These are phyloP conservation scores for Salarias fasciatus DNA, from an alignment of 2,797 vertebrate species.

Conservation along the genomic window DNA sequence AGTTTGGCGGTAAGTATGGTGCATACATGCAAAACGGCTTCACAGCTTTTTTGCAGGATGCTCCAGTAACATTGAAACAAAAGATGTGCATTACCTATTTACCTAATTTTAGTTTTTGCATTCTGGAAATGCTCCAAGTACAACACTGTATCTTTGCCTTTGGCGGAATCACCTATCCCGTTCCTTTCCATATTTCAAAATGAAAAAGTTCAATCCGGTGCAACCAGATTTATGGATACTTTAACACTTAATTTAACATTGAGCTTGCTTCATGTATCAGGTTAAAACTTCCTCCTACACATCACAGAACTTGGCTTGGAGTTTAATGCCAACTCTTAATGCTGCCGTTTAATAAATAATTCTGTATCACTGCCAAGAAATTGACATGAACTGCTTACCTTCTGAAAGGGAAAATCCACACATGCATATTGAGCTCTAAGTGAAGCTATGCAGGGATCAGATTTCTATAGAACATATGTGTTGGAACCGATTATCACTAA, in stretches of 20 bases:
- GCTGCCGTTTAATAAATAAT: conserved; percentile 39
- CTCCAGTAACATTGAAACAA: conserved; percentile 5
- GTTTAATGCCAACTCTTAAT: conserved; percentile 38
- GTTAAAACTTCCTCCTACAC: conserved; percentile 27
- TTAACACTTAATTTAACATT: conserved; percentile 13
- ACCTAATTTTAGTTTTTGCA: conserved; percentile 11
- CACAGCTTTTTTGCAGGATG: background rate
- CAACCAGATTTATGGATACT: conserved; percentile 7
- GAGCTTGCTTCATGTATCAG: conserved; percentile 12
- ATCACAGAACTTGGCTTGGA: conserved; percentile 24
- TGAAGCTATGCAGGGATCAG: conserved; percentile 6
- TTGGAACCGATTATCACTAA: background rate
- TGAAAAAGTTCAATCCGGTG: background rate
- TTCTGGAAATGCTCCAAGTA: conserved; percentile 3
- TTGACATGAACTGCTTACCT: conserved; percentile 13
- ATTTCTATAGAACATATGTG: conserved; percentile 9
- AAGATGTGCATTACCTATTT: conserved; percentile 1
- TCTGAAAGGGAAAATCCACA: conserved; percentile 28
- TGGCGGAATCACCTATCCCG: background rate
- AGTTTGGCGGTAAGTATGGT: background rate
- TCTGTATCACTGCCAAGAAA: conserved; percentile 29
- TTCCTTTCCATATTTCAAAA: conserved; percentile 13
- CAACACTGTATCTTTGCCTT: conserved; percentile 2
- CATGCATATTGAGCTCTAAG: conserved; percentile 19
- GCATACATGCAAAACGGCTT: conserved; percentile 10